Evolutionary conservation across 2,113 vertebrate species (phyloP), one percentile per base, ranked within the genome.

Genomic region (Python bivittatus): DNA sequence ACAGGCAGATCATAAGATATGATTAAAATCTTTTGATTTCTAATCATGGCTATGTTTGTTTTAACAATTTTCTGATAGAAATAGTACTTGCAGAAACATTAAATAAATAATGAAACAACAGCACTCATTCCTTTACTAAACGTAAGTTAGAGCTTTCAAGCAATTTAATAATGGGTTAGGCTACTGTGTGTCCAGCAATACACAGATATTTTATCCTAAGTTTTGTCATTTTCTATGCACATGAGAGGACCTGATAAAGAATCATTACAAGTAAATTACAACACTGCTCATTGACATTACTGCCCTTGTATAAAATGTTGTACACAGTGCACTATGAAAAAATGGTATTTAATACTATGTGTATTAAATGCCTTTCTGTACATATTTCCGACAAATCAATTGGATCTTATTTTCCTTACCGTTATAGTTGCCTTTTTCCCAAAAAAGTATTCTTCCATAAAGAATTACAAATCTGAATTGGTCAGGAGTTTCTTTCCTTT

Each of bases 1-100:
- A 93, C 56, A 84, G 38, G 27, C 42, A 95, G 89, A 95, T 58
- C 88, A 91, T n/a, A 91, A 90, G 88, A 93, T 90, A 27, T 90
- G 42, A 68, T 44, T 53, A 88, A 44, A 88, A 42, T n/a, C 27
- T 11, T 33, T 88, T 86, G 84, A 61, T 42, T 52, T 58, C 3
- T 94, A 93, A 91, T 92, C 15, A 53, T 53, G 22, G 1, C 25
- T 88, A 53, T 8, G 52, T 85, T 54, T 93, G 6, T 56, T 92
- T 68, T 27, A 12, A 94, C 88, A 56, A 15, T 91, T 22, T 84
- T 90, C 68, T 84, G 2, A 56, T 44, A 15, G 15, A 52, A 90
- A 95, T 84, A 79, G 57, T 17, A 12, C 58, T 91, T 29, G 23
- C 60, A 91, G 20, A 84, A 54, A 54, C 91, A 93, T 93, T 93